A percentile compares a stretch with the other conserved stretches of the same genome.
phyloP scores from a whole-genome alignment of 2,888 invertebrate species.

The Caenorhabditis sp. region DNA sequence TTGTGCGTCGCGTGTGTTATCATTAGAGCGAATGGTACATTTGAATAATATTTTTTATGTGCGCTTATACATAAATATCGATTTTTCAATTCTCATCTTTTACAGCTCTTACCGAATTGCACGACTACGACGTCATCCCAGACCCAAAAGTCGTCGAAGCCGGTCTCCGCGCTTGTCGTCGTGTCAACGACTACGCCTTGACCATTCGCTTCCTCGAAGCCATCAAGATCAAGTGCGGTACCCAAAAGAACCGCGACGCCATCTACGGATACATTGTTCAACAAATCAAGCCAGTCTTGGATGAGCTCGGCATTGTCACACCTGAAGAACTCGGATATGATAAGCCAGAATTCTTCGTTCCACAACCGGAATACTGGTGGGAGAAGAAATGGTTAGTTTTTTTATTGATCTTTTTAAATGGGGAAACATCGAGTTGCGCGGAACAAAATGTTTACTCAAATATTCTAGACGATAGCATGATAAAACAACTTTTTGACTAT shows the following conservation, averaged over 20 bases:
- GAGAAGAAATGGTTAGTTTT: constrained; percentile 65
- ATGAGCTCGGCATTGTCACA: constrained; percentile 90
- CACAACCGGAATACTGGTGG: constrained; percentile 77
- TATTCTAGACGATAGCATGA: background rate
- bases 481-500: background rate
- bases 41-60: too few species aligned
- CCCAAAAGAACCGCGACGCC: constrained; percentile 73
- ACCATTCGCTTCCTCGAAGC: constrained; percentile 91
- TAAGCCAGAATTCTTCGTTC: constrained; percentile 89
- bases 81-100: too few species aligned
- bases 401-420: background rate
- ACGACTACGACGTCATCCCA: constrained; percentile 69
- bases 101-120: constrained; percentile 69
- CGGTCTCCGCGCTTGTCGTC: constrained; percentile 80
- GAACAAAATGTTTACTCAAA: background rate
- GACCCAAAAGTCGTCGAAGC: constrained; percentile 70
- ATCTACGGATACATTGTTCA: constrained; percentile 73
- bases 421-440: background rate
- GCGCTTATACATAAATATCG: too few species aligned
- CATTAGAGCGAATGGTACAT: too few species aligned
- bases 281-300: constrained; percentile 84
- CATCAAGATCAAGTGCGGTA: constrained; percentile 82
- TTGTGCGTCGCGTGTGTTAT: too few species aligned
- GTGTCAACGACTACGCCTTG: constrained; percentile 89
- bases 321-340: constrained; percentile 95